Conservation (phyloP, 2,113 vertebrate species). For the Oryzias celebensis region DNA sequence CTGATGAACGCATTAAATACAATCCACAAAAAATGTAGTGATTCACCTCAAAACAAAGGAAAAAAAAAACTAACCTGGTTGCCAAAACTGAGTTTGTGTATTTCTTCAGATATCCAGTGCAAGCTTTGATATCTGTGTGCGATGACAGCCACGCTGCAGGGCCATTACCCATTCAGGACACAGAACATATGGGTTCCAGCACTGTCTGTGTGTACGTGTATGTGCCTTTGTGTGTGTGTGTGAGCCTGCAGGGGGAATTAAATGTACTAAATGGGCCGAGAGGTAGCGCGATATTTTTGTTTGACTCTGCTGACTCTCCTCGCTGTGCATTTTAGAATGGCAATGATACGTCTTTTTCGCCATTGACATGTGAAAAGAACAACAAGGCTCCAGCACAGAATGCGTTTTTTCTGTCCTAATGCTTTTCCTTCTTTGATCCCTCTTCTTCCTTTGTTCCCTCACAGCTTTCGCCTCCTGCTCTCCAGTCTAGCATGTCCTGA, state of each 20-base stretch:
- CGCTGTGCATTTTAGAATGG: not conserved
- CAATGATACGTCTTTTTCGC: constrained; percentile 21
- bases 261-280: constrained; percentile 57
- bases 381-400: constrained; percentile 3
- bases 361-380: not conserved
- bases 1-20: no score
- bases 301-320: constrained; percentile 19
- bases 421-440: not conserved
- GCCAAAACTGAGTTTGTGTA: not conserved
- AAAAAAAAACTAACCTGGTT: not conserved
- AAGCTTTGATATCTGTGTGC: not conserved
- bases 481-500: not conserved
- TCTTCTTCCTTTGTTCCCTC: not conserved
- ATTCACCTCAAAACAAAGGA: not conserved
- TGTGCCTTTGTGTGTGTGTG: constrained; percentile 1
- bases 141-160: constrained; percentile 25
- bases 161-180: constrained; percentile 67
- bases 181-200: constrained; percentile 64
- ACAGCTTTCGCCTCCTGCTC: not conserved
- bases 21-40: no score
- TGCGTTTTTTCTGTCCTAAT: constrained; percentile 1
- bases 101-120: not conserved
- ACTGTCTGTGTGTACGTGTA: constrained; percentile 12
- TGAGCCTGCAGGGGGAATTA: constrained; percentile 22
- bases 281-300: constrained; percentile 29